Percentiles rank a stretch among this genome's conserved stretches.
phyloP scores from a whole-genome alignment of 2,113 vertebrate genomes.

The Capreolus pygargus region DNA sequence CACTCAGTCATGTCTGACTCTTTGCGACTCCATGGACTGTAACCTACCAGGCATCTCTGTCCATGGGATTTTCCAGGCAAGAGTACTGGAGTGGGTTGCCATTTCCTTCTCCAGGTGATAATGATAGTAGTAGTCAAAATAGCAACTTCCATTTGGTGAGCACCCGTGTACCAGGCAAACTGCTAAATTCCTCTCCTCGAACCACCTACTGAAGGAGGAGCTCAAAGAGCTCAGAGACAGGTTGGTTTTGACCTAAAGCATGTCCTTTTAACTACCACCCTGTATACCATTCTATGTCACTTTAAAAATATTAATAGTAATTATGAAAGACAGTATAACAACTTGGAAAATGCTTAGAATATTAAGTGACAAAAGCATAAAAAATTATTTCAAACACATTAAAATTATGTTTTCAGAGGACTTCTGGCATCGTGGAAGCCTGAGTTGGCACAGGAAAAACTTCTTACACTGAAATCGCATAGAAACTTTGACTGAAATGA shows the following conservation, averaged over 20 bases:
- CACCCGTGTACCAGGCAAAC: neutral
- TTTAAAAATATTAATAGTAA: neutral
- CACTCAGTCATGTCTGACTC: neutral
- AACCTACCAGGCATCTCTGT: neutral
- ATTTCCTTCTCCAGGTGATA: neutral
- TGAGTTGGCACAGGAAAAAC: neutral
- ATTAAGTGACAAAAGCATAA: neutral
- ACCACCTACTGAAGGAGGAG: neutral
- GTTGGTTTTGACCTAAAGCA: neutral
- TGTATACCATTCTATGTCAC: neutral
- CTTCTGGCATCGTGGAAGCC: neutral
- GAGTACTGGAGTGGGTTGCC: neutral
- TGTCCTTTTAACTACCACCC: neutral
- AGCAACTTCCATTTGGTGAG: neutral
- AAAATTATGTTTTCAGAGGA: neutral
- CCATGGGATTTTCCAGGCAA: neutral
- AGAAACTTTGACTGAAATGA: neutral
- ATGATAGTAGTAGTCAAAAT: neutral
- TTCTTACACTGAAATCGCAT: neutral
- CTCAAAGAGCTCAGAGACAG: neutral
- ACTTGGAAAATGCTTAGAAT: neutral
- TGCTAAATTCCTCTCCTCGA: neutral
- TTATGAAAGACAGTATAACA: neutral
- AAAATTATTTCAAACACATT: neutral
- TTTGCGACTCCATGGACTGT: neutral